Base-by-base conservation (phyloP, 1,140 invertebrate species). In the Sycophila sp. region DNA sequence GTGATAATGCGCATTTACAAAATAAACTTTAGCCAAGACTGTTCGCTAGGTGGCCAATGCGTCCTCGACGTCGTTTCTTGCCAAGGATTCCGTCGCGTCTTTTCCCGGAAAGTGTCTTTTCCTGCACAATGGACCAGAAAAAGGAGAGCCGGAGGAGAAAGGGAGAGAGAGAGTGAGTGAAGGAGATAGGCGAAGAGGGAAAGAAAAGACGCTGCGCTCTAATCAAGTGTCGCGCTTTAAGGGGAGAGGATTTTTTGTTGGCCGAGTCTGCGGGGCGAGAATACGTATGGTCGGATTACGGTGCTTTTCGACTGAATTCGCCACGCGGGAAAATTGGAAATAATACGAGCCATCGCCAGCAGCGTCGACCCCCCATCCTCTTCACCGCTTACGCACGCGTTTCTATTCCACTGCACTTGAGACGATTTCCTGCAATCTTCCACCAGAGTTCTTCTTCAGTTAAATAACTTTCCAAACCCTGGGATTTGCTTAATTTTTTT, bases 201-300 rank as follows among this genome's bases (percentile, higher is more conserved):
- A 60, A 60, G 58, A 45, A 30, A 69, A 69, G 38, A 34, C 36
- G 47, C 11, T n/a, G 32, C 10, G 67, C 36, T 73, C 66, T 69
- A 70, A 73, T 65, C 63, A 69, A 65, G 68, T 49, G 67, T 67
- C 63, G n/a, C n/a, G n/a, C n/a, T n/a, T n/a, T n/a, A n/a, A n/a
- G n/a, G n/a, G n/a, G n/a, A n/a, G n/a, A n/a, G n/a, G n/a, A n/a
- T n/a, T n/a, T n/a, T n/a, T n/a, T n/a, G n/a, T n/a, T n/a, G n/a
- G 38, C 42, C 15, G 60, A 66, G 42, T 58, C 49, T 56, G 24
- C 24, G 42, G 3, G 32, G 2, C 49, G 47, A n/a, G n/a, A 62
- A 73, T 67, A 62, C 36, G 34, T 66, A 70, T 70, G 26, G 51
- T 28, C 51, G 60, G 60, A 71, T 71, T 71, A 71, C 51, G 22